A percentile compares a stretch with the other conserved stretches of the same genome.
These are phyloP conservation scores for Tanaodytes sp. DNA, from an alignment of 2,888 invertebrate genomes.

Conservation along the genomic window DNA sequence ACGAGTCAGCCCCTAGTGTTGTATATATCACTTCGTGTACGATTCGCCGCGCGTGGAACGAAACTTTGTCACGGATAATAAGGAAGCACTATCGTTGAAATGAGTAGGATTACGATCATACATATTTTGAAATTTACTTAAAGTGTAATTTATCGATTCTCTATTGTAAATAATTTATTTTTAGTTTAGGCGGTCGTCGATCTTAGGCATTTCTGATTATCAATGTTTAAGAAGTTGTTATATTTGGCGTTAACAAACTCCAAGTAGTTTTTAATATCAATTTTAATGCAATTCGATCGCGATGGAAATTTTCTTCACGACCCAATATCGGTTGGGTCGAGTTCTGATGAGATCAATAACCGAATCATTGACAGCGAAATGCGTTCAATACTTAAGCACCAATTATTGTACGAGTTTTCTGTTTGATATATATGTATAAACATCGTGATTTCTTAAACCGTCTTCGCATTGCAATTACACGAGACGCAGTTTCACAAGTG, in stretches of 20 bases:
- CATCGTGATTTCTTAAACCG: conserved; percentile 4
- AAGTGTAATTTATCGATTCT: conserved; percentile 36
- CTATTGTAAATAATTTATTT: conserved; percentile 51
- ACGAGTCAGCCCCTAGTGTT: conserved; percentile 32
- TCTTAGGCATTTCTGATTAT: conserved; percentile 16
- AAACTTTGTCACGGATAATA: conserved; percentile 16
- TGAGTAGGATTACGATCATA: background rate
- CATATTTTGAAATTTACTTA: conserved; percentile 41
- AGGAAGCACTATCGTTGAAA: conserved; percentile 5
- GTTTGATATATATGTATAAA: no score
- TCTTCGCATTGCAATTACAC: background rate
- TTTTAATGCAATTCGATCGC: no score
- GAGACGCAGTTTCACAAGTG: conserved; percentile 11
- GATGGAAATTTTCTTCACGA: no score
- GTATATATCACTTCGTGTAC: conserved; percentile 48
- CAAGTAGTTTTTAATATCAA: no score
- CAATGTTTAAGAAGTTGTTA: no score
- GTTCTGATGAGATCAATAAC: no score
- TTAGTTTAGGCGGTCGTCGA: conserved; percentile 35
- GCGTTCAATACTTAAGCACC: conserved; percentile 2
- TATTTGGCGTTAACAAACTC: no score
- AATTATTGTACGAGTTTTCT: conserved; percentile 1
- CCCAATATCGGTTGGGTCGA: no score
- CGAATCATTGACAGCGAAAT: conserved; percentile 7
- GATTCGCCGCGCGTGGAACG: conserved; percentile 34